Conservation (phyloP, 92 coral and sea anemone genomes). For the Porites cylindrica region DNA sequence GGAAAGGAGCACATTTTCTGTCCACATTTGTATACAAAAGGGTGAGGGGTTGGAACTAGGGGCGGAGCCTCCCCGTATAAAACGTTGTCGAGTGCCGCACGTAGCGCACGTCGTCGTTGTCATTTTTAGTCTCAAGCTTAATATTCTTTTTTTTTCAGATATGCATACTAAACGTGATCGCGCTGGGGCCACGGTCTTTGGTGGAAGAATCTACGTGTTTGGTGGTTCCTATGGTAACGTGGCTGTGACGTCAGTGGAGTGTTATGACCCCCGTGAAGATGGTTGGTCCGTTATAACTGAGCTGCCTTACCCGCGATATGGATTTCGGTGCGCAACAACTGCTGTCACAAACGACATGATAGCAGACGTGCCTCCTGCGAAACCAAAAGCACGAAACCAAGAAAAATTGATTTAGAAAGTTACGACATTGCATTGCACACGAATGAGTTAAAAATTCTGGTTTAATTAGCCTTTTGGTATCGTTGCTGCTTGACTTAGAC, state of each 20-base stretch:
- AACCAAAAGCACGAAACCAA: slow-evolving; percentile 36
- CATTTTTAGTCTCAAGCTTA: no score
- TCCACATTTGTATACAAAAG: no score
- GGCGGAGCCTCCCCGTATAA: no score
- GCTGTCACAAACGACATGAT: slow-evolving; percentile 79
- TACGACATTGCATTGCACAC: no score
- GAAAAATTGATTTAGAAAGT: slow-evolving; percentile 67
- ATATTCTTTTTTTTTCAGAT: slow-evolving; percentile 48
- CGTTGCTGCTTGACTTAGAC: no score
- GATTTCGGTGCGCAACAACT: slow-evolving; percentile 80
- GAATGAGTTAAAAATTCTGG: no score
- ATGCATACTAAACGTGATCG: slow-evolving; percentile 93
- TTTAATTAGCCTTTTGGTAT: no score
- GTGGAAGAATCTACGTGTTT: slow-evolving; percentile 89
- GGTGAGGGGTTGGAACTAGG: no score
- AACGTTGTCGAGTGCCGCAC: no score
- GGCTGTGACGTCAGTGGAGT: slow-evolving; percentile 91
- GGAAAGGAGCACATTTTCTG: no score
- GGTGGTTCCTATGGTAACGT: slow-evolving; percentile 98
- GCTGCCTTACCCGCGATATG: slow-evolving; percentile 86
- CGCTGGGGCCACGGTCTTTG: slow-evolving; percentile 79
- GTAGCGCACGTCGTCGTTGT: no score
- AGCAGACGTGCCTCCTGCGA: slow-evolving; percentile 60
- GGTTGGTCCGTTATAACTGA: slow-evolving; percentile 86
- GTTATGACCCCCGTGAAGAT: slow-evolving; percentile 74